Base-by-base conservation (phyloP, 2,113 vertebrate species). In the Phainopepla nitens region DNA sequence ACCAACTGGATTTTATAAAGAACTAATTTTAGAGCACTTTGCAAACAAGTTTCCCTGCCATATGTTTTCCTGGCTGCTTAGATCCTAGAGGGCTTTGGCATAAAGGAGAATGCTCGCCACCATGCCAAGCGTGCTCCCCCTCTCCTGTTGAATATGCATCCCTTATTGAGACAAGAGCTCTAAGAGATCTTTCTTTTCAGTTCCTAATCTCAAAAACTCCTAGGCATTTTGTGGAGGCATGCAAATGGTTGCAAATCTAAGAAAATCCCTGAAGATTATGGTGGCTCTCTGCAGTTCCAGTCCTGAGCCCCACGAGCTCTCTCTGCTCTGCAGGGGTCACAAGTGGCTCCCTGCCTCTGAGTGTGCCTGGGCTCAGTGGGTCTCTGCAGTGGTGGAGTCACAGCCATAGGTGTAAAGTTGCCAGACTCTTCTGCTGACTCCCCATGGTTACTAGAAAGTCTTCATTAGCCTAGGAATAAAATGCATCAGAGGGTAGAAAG, bases 1-100 rank as follows among this genome's bases (percentile, higher is more conserved):
- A 93, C 83, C 66, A 82, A 72, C 65, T 50, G 62, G 86, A 83
- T 96, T 96, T 97, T 88, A 72, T 87, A 49, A 93, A 94, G 86
- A 84, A 71, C 79, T 89, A 41, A 91, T 92, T 95, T 87, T 79
- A 87, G 94, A 94, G 73, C 80, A 45, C 69, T 92, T 84, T 64
- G 79, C 89, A 96, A 94, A 93, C 85, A 90, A 75, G 53, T 69
- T 91, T 84, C n/a, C 77, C 85, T 64, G 64, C 76, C 71, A 49
- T 61, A 80, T 93, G 72, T 93, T 97, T 93, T 84, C 61, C 73
- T 84, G 85, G 71, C 61, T 77, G 82, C 75, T 84, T 53, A 61
- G 57, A 53, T 89, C 50, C 58, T 82, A 3, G 25, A 68, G 87
- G 36, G 69, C 54, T 87, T 93, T 95, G 87, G 89, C 73, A 42